Evolutionary conservation across 2,113 vertebrate species (phyloP).

Genomic region (Phasianus colchicus): DNA sequence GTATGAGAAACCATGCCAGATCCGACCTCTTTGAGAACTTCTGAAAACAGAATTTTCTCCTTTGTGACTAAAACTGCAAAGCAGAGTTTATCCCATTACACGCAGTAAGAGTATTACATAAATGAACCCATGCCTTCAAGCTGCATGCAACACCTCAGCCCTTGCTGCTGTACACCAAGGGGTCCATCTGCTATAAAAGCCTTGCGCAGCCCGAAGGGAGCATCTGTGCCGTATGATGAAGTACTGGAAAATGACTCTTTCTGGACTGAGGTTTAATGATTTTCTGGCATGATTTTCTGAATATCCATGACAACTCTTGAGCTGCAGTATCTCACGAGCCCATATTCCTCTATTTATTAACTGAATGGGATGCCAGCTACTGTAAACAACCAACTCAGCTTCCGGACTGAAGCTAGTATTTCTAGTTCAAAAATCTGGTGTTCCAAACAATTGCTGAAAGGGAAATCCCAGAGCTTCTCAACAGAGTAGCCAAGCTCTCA

Average conservation of each 20-base stretch:
- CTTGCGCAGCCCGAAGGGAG: conserved; percentile 28
- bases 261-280: conserved; percentile 44
- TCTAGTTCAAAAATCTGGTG: conserved; percentile 2
- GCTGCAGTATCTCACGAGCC: conserved; percentile 20
- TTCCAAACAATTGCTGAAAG: neutral
- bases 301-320: conserved; percentile 62
- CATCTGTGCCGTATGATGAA: conserved; percentile 15
- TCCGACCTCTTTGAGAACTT: neutral
- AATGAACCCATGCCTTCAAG: neutral
- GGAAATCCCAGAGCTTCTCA: conserved; percentile 57
- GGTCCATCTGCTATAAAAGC: neutral
- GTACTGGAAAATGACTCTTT: conserved; percentile 30
- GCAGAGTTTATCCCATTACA: neutral
- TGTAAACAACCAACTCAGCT: conserved; percentile 9
- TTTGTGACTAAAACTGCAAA: neutral
- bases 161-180: conserved; percentile 8
- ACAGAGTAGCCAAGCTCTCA: conserved; percentile 27
- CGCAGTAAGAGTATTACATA: neutral
- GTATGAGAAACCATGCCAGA: neutral
- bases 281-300: conserved; percentile 51
- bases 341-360: conserved; percentile 32
- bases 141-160: neutral
- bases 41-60: neutral
- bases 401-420: conserved; percentile 32
- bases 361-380: conserved; percentile 26